A percentile compares a stretch with the other conserved stretches of the same genome.
These are phyloP conservation scores for Plecturocebus donacophilus DNA, from an alignment of 2,113 vertebrate genomes.

Conservation along the genomic window DNA sequence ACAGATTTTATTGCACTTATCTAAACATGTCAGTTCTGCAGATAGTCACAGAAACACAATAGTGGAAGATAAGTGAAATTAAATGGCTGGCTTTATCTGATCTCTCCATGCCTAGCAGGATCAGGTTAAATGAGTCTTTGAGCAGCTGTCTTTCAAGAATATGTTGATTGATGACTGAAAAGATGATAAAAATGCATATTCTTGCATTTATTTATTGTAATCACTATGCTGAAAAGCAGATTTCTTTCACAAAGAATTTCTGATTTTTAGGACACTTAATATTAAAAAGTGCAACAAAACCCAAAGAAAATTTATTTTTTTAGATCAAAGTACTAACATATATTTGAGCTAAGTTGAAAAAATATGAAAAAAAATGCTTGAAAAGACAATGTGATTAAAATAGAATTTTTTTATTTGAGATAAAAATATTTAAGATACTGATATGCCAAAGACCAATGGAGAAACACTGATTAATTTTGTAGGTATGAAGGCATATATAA, in stretches of 20 bases:
- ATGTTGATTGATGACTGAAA: background rate
- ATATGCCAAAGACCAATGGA: background rate
- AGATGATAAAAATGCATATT: background rate
- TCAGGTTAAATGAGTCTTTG: background rate
- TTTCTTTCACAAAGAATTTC: background rate
- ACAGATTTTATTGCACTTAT: background rate
- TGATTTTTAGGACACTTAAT: background rate
- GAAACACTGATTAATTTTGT: background rate
- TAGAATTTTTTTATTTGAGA: background rate
- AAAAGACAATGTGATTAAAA: background rate
- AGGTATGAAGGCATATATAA: background rate
- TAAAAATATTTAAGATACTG: background rate
- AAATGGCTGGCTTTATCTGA: background rate
- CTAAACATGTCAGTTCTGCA: background rate
- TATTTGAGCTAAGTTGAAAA: background rate
- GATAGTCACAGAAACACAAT: background rate
- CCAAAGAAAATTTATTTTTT: background rate
- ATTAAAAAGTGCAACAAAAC: background rate
- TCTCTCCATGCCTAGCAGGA: background rate
- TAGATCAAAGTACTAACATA: background rate
- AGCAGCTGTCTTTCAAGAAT: background rate
- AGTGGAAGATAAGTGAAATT: background rate
- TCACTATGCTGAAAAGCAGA: background rate
- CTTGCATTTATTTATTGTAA: background rate
- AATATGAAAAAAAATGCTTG: background rate